Base-by-base conservation (phyloP, 1,140 invertebrate species). In the Microvelia longipes region DNA sequence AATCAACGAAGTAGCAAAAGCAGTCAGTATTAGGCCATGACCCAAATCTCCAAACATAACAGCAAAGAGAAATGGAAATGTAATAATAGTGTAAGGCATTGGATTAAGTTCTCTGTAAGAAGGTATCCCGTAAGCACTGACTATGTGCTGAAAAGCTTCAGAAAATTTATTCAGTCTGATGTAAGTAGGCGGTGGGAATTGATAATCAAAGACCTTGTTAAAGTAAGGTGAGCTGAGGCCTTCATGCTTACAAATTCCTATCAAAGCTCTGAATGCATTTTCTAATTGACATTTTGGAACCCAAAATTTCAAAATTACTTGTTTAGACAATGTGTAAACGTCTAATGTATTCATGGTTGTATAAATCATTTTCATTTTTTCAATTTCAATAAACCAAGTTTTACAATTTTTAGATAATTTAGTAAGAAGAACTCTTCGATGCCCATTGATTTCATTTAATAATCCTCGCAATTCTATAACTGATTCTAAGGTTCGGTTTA, bases 41-140 rank as follows among this genome's bases (percentile, higher is more conserved):
- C 96, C 96, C 74, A 89, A 80, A 80, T 98, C 96, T 66, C 96
- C 96, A 81, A 98, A 99, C 96, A 98, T 98, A 74, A 98, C 87
- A 69, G 91, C 93, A 82, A 99, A 99, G 60, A 99, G 80, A 82
- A 99, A 98, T 28, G 96, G 96, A 81, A 98, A 99, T 0, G 94
- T 96, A 69, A 98, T 94, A 75, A 94, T 94, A 0, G 94, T 94
- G 79, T 93, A 98, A 0, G 93, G 84, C 66, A 92, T 64, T 78
- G 94, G 95, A 84, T 98, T 98, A 68, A 94, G 90, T 82, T 99
- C 97, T 69, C 93, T 84, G 79, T 98, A 98, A 11, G 87, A 88
- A 26, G 89, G 88, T 35, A 98, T 88, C 71, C 96, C 97, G 77
- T 98, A 98, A 0, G 96, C 86, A 81, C 98, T 94, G 72, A 99